Conservation (phyloP, 2,113 vertebrate genomes). For the Sporophila hypoxantha region DNA sequence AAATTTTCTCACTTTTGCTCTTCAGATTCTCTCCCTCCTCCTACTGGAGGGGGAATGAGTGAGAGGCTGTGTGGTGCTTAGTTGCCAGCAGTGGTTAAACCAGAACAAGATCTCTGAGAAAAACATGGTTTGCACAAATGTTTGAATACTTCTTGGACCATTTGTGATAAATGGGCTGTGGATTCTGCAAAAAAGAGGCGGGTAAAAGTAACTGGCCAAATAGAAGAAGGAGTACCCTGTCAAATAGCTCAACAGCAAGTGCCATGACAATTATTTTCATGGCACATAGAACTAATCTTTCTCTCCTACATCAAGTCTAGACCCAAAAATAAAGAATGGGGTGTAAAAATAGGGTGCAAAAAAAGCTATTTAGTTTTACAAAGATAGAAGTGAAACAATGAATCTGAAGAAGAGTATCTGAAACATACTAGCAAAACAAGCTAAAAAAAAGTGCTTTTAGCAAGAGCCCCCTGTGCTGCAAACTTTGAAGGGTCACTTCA, state of each 20-base stretch:
- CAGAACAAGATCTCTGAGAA: not conserved
- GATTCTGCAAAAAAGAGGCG: not conserved
- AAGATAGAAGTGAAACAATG: not conserved
- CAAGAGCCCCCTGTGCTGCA: not conserved
- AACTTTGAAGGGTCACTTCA: not conserved
- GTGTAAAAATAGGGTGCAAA: not conserved
- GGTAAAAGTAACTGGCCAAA: not conserved
- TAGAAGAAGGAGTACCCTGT: not conserved
- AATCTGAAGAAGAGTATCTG: not conserved
- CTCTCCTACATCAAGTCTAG: not conserved
- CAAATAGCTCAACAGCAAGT: not conserved
- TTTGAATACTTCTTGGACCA: not conserved
- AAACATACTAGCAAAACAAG: not conserved
- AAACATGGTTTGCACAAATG: not conserved
- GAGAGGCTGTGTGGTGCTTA: not conserved
- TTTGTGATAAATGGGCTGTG: not conserved
- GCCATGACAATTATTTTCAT: rapidly evolving
- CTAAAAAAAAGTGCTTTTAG: not conserved
- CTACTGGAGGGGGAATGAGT: not conserved
- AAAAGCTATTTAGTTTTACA: not conserved
- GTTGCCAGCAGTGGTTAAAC: not conserved
- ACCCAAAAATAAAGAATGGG: not conserved
- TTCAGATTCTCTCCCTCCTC: not conserved
- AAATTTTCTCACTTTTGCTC: not conserved
- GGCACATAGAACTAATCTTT: not conserved